Conservation (phyloP, 2,113 vertebrate genomes). For the Neodon shergylaensis region DNA sequence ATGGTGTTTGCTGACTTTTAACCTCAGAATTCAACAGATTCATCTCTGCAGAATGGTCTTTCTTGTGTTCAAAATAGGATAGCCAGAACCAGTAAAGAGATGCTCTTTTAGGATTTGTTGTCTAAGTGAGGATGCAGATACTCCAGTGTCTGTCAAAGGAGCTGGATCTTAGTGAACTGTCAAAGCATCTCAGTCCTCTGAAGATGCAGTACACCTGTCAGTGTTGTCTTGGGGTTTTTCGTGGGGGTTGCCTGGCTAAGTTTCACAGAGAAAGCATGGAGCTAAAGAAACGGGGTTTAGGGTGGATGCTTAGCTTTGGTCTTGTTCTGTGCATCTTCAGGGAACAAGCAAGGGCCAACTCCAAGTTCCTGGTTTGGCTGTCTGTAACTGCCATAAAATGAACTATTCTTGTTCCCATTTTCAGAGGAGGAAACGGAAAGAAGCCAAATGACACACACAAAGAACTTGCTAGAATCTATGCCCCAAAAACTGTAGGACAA, state of each 20-base stretch:
- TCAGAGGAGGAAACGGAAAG: constrained; percentile 21
- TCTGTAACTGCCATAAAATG: neutral
- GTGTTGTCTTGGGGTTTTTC: neutral
- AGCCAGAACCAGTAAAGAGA: neutral
- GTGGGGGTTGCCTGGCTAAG: neutral
- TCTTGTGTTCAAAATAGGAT: neutral
- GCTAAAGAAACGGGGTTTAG: constrained; percentile 45
- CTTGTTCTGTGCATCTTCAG: neutral
- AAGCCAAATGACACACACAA: neutral
- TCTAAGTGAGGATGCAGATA: neutral
- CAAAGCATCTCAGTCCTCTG: constrained; percentile 38
- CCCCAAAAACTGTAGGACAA: neutral
- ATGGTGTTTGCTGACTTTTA: neutral
- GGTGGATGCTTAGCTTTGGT: neutral
- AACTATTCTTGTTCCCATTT: neutral
- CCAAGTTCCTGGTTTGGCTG: neutral
- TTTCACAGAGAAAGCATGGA: constrained; percentile 39
- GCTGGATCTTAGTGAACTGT: constrained; percentile 9
- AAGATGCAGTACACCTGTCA: constrained; percentile 19
- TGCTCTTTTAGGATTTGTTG: neutral
- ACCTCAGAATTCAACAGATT: neutral
- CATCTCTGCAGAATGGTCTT: neutral
- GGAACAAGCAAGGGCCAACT: neutral
- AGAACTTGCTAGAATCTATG: neutral
- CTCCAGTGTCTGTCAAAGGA: neutral